phyloP scores from a whole-genome alignment of 2,113 vertebrate species.

The Seriola rivoliana region DNA sequence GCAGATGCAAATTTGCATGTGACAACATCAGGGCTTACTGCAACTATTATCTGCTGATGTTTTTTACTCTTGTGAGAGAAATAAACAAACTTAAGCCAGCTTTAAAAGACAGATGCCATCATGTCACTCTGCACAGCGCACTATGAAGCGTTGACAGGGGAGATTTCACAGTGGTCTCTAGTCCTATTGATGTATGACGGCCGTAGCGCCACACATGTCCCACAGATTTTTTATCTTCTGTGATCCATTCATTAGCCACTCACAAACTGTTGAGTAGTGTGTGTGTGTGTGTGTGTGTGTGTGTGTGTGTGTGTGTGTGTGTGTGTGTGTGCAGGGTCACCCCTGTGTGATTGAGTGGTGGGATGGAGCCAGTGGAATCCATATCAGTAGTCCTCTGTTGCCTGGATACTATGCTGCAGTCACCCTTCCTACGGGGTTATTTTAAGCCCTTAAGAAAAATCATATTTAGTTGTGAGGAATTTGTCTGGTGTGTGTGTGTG shows the following conservation, averaged over 20 bases:
- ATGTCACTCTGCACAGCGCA: slow-evolving; percentile 21
- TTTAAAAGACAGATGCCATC: slow-evolving; percentile 44
- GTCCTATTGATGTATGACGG: slow-evolving; percentile 64
- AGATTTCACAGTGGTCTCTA: slow-evolving; percentile 50
- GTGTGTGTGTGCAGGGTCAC: slow-evolving; percentile 67
- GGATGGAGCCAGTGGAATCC: slow-evolving; percentile 75
- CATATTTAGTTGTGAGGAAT: slow-evolving; percentile 38
- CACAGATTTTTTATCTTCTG: slow-evolving; percentile 61
- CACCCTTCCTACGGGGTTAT: slow-evolving; percentile 74
- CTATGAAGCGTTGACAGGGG: slow-evolving; percentile 34
- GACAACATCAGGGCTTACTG: neutral
- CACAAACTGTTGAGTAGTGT: slow-evolving; percentile 35
- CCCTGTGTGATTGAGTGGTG: slow-evolving; percentile 73
- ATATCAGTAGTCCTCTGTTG: slow-evolving; percentile 80
- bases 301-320: slow-evolving; percentile 42
- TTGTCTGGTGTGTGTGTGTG: slow-evolving; percentile 35
- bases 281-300: slow-evolving; percentile 26
- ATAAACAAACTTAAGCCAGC: slow-evolving; percentile 48
- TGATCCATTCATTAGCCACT: slow-evolving; percentile 62
- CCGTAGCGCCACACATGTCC: slow-evolving; percentile 38
- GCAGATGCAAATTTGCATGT: neutral
- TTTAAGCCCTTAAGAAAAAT: slow-evolving; percentile 79
- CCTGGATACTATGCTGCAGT: slow-evolving; percentile 80
- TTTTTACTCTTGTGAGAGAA: slow-evolving; percentile 44
- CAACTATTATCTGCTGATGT: slow-evolving; percentile 14